Evolutionary conservation across 1,140 invertebrate species (phyloP).

Genomic region (Bombus breviceps): DNA sequence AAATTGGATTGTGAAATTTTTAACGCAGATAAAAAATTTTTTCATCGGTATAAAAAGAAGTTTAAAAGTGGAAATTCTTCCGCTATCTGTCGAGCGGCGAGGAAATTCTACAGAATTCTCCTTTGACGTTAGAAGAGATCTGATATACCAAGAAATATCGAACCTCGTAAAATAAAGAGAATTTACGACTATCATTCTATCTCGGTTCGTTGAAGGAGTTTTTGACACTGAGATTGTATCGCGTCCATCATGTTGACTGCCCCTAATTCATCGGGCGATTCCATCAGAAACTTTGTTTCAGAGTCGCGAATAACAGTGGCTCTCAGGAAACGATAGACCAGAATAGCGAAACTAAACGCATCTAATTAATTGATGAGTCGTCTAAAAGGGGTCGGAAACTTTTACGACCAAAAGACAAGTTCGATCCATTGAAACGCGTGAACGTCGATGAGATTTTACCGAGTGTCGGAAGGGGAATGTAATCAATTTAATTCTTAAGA

Average conservation of each 20-base stretch:
- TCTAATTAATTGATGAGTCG: slow-evolving; percentile 61
- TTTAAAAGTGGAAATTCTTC: neutral
- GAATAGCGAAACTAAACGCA: slow-evolving; percentile 48
- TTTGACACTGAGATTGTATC: slow-evolving; percentile 39
- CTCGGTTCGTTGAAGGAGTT: neutral
- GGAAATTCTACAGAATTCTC: neutral
- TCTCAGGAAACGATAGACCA: slow-evolving; percentile 34
- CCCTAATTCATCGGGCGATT: slow-evolving; percentile 9
- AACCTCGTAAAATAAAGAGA: slow-evolving; percentile 35
- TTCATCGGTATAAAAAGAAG: neutral
- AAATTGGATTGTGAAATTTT: slow-evolving; percentile 52
- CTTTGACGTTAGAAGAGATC: neutral
- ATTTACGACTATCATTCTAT: slow-evolving; percentile 45
- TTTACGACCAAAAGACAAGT: slow-evolving; percentile 39
- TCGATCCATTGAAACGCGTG: slow-evolving; percentile 36
- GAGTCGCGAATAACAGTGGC: slow-evolving; percentile 2
- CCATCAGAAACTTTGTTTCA: slow-evolving; percentile 37
- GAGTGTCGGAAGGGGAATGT: neutral
- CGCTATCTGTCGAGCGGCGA: neutral
- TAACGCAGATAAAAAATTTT: slow-evolving; percentile 35
- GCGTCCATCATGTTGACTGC: slow-evolving; percentile 20
- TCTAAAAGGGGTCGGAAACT: slow-evolving; percentile 42
- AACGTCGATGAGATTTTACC: slow-evolving; percentile 47
- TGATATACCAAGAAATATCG: slow-evolving; percentile 1
- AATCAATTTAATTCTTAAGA: neutral